Evolutionary conservation across 2,888 invertebrate species (phyloP).

Genomic region (Agonopterix alstromeriana): DNA sequence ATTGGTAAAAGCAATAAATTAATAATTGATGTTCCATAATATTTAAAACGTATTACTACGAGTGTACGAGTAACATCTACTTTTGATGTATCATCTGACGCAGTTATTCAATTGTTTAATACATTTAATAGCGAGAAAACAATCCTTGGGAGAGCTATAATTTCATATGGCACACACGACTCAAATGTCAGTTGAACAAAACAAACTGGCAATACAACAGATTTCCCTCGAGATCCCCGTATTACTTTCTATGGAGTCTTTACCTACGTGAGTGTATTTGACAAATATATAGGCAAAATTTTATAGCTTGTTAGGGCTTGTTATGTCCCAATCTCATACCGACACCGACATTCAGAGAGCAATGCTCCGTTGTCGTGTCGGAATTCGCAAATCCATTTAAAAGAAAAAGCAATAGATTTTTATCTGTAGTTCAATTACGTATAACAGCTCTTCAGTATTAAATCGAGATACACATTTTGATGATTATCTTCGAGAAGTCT

Average conservation of each 20-base stretch:
- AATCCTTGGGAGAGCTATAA: slow-evolving; percentile 35
- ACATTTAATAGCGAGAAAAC: slow-evolving; percentile 16
- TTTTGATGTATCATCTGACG: too few species aligned
- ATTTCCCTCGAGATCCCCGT: slow-evolving; percentile 60
- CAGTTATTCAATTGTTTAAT: neutral
- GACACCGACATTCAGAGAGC: too few species aligned
- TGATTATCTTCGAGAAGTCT: too few species aligned
- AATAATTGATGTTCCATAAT: neutral
- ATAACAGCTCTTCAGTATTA: too few species aligned
- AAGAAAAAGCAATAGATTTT: too few species aligned
- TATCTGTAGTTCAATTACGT: too few species aligned
- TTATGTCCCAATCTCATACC: neutral
- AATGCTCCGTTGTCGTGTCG: too few species aligned
- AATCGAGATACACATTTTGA: too few species aligned
- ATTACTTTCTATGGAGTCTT: slow-evolving; percentile 48
- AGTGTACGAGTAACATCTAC: too few species aligned
- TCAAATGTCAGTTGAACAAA: slow-evolving; percentile 52
- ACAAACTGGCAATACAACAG: slow-evolving; percentile 61
- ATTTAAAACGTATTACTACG: neutral
- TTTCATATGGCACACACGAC: slow-evolving; percentile 37
- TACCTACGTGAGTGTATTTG: slow-evolving; percentile 19
- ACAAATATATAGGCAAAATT: too few species aligned
- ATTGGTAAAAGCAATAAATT: neutral
- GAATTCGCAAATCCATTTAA: too few species aligned
- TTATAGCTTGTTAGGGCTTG: neutral